Percentiles rank a stretch among this genome's conserved stretches.
Conservation (phyloP, 2,797 vertebrate genomes). For the Basileuterus tristriatus region DNA sequence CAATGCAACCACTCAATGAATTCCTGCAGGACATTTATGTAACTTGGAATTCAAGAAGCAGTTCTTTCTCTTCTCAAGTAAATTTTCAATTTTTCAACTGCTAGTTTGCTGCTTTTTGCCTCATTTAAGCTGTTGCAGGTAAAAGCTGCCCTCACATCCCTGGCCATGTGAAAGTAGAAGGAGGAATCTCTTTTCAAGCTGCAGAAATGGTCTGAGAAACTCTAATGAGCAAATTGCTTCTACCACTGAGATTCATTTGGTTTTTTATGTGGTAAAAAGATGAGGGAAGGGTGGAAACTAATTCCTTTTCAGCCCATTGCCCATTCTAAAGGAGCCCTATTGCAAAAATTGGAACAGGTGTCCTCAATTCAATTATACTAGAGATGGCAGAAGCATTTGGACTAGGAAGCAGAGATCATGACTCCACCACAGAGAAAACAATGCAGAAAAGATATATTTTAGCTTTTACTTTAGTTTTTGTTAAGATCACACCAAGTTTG, state of each 20-base stretch:
- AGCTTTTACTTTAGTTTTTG: neutral
- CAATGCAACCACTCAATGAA: neutral
- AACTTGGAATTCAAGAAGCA: neutral
- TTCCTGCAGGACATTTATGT: neutral
- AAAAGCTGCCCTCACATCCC: neutral
- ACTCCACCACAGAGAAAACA: neutral
- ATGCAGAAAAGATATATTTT: neutral
- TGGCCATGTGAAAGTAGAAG: neutral
- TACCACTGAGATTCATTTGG: neutral
- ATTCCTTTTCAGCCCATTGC: neutral
- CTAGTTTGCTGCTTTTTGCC: neutral
- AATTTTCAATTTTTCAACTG: neutral
- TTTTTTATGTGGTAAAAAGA: neutral
- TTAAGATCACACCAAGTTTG: neutral
- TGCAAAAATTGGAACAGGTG: neutral
- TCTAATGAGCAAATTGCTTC: neutral
- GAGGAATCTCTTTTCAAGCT: neutral
- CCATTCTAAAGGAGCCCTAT: neutral
- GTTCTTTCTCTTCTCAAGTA: neutral
- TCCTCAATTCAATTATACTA: neutral
- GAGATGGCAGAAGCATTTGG: neutral
- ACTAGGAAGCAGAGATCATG: neutral
- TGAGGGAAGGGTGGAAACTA: neutral
- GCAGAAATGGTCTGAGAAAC: neutral
- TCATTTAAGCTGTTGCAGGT: neutral